Conservation (phyloP, 2,888 invertebrate genomes). For the Dasypolia templi region DNA sequence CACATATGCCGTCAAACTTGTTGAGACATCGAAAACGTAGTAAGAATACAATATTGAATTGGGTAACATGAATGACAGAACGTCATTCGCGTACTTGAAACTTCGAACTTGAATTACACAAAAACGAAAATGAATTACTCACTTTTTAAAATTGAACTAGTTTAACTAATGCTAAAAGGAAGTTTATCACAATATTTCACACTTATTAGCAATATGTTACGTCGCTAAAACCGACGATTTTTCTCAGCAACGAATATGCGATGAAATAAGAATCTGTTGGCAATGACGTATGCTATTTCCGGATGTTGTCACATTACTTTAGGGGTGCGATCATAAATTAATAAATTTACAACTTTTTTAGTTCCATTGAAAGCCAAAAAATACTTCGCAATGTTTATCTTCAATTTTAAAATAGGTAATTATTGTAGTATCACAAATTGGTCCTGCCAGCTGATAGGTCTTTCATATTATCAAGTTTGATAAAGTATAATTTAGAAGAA, state of each 20-base stretch:
- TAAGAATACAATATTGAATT: conserved; percentile 83
- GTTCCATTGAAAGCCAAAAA: background rate
- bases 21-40: conserved; percentile 75
- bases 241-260: conserved; percentile 79
- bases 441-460: background rate
- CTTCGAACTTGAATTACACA: conserved; percentile 74
- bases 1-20: conserved; percentile 69
- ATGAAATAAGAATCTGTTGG: conserved; percentile 87
- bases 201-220: conserved; percentile 85
- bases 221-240: conserved; percentile 85
- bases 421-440: background rate
- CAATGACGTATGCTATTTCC: conserved; percentile 89
- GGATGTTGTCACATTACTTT: conserved; percentile 81
- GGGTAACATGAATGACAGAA: conserved; percentile 87
- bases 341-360: background rate
- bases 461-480: too few relatives aligned
- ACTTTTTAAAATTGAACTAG: conserved; percentile 88
- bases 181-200: conserved; percentile 88
- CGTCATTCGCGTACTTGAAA: conserved; percentile 85
- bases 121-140: conserved; percentile 79
- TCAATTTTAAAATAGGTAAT: too few relatives aligned
- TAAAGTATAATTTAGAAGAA: too few relatives aligned
- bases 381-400: background rate
- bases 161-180: conserved; percentile 85
- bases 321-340: conserved; percentile 63